A percentile compares a stretch with the other conserved stretches of the same genome.
Conservation (phyloP, 2,888 invertebrate species). For the Acheta domesticus region DNA sequence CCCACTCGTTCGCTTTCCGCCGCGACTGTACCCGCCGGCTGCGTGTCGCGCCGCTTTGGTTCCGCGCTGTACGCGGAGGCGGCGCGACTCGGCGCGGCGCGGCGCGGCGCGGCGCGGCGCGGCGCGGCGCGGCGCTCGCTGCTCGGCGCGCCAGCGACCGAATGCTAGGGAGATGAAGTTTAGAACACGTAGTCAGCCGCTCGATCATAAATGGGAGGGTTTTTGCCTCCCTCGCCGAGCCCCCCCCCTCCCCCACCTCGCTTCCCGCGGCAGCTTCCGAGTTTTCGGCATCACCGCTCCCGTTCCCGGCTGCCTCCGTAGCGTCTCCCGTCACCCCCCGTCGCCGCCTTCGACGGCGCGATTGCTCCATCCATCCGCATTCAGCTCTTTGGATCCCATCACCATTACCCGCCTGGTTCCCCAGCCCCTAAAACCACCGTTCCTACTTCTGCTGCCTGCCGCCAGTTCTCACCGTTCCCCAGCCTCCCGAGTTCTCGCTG, state of each 20-base stretch:
- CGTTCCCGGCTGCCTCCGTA: background rate
- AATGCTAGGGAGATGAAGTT: slow-evolving; percentile 30
- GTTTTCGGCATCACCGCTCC: slow-evolving; percentile 25
- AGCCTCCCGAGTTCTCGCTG: background rate
- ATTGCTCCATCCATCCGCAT: no score
- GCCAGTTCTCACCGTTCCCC: background rate
- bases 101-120: background rate
- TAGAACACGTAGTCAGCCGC: slow-evolving; percentile 33
- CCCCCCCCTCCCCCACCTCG: background rate
- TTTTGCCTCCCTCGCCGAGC: background rate
- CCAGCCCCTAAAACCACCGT: no score
- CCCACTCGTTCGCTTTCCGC: no score
- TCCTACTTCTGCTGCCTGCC: no score
- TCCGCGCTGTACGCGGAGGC: background rate
- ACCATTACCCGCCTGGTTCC: no score
- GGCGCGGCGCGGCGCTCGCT: background rate
- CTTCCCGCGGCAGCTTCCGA: background rate
- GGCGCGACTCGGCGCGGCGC: background rate
- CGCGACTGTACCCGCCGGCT: background rate
- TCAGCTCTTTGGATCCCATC: no score
- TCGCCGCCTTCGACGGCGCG: background rate
- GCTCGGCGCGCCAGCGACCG: background rate
- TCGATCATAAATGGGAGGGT: slow-evolving; percentile 32
- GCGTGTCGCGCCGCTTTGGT: background rate
- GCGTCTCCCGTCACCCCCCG: background rate